These are phyloP conservation scores for Papilio machaon DNA, from an alignment of 1,140 invertebrate genomes.

Conservation along the genomic window DNA sequence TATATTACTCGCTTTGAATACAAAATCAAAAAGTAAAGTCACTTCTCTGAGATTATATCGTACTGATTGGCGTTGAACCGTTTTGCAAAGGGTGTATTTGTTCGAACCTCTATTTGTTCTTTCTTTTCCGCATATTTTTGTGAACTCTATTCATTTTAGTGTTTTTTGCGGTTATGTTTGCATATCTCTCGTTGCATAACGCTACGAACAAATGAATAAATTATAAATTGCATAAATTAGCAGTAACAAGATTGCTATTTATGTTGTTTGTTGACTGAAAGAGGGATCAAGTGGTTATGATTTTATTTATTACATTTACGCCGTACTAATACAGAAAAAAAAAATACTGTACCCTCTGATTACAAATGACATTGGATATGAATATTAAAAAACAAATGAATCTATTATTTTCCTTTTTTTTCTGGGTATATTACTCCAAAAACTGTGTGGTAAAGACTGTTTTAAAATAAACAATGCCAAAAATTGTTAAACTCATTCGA, in stretches of 20 bases:
- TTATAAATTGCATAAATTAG: conserved; percentile 52
- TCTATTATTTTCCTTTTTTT: neutral
- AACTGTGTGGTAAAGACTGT: neutral
- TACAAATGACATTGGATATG: neutral
- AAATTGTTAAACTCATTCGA: neutral
- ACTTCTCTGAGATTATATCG: conserved; percentile 36
- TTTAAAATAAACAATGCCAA: conserved; percentile 47
- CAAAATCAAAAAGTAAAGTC: neutral
- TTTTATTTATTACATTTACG: neutral
- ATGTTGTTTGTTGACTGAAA: neutral
- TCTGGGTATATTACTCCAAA: neutral
- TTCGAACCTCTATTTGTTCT: conserved; percentile 42
- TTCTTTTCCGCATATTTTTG: conserved; percentile 40
- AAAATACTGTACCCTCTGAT: neutral
- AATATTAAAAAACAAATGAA: neutral
- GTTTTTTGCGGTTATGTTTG: conserved; percentile 50
- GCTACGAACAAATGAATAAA: conserved; percentile 56
- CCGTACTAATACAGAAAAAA: neutral
- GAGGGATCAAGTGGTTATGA: neutral
- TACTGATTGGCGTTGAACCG: conserved; percentile 33
- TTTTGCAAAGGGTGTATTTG: conserved; percentile 44
- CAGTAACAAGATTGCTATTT: conserved; percentile 34
- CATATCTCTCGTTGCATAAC: conserved; percentile 44
- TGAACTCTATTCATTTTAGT: conserved; percentile 36
- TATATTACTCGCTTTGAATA: neutral